Evolutionary conservation across 2,113 vertebrate species (phyloP), one percentile per base, ranked within the genome.

Genomic region (Hypanus sabinus): DNA sequence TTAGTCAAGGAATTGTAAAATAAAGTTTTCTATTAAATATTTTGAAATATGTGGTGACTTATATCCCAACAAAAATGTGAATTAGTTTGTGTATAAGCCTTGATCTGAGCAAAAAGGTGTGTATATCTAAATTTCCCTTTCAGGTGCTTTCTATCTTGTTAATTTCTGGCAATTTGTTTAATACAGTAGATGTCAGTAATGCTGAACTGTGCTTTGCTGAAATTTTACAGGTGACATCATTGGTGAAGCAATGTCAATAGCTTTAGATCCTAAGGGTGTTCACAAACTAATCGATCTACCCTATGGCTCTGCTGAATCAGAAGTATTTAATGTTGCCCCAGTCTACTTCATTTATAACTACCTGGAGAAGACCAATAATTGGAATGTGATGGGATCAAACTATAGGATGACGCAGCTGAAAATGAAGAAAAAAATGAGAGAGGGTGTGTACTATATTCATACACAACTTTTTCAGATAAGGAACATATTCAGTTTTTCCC

Each of bases 331-430:
- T 0, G 36, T 98, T 2, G 96, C 96, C 55, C 97, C 97, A 0
- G 27, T 98, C 0, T 96, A 97, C 85, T 98, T 98, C 57, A 96
- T 98, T 10, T 99, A 97, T 87, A 97, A 94, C 68, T 99, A 97
- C 95, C 95, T 99, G 96, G 97, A 98, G 95, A 94, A 95, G 4
- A 96, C 96, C 0, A 0, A 95, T 0, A 95, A 94, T 55, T 99
- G 99, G 99, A 65, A 95, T 0, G 12, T 97, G 3, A 95, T 99
- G 94, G 96, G 96, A 12, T 30, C 95, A 0, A 85, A 96, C 65
- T 94, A 95, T 68, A 24, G 96, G 12, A 94, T 3, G 0, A 91
- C 95, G 73, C 96, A 95, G 92, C n/a, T 94, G 0, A 94, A 95
- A 10, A 91, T 98, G 95, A 95, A 95, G 94, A 97, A 94, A 94